These are phyloP conservation scores for Acleris laterana DNA, from an alignment of 2,888 invertebrate species.

Conservation along the genomic window DNA sequence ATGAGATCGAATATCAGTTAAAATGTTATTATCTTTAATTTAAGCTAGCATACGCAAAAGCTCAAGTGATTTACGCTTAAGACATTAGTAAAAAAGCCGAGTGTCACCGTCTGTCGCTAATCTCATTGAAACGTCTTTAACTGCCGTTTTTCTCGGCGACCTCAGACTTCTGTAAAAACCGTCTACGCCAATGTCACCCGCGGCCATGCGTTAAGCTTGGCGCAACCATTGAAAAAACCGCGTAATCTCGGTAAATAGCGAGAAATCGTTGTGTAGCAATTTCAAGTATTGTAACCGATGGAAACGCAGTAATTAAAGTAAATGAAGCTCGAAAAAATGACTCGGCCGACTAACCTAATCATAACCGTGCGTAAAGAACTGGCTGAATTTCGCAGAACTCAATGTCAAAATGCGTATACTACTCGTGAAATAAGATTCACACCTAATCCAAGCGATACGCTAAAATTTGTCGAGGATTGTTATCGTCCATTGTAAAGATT, in stretches of 20 bases:
- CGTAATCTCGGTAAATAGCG: conserved; percentile 81
- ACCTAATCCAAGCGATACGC: too few relatives aligned
- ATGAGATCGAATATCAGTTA: too few relatives aligned
- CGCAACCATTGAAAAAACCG: conserved; percentile 76
- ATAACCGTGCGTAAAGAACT: not conserved
- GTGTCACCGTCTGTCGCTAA: conserved; percentile 17
- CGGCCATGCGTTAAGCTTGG: conserved; percentile 77
- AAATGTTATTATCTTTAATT: too few relatives aligned
- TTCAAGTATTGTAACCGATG: conserved; percentile 31
- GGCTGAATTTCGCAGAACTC: not conserved
- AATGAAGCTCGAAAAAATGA: conserved; percentile 17
- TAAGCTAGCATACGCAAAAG: too few relatives aligned
- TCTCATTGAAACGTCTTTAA: conserved; percentile 33
- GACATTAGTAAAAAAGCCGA: conserved; percentile 2
- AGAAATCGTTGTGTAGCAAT: conserved; percentile 62
- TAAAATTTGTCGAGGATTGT: too few relatives aligned
- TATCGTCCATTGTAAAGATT: too few relatives aligned
- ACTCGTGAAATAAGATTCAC: too few relatives aligned
- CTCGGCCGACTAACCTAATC: conserved; percentile 2
- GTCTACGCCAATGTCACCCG: conserved; percentile 72
- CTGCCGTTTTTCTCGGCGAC: conserved; percentile 56
- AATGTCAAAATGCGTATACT: too few relatives aligned
- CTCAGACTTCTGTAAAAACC: conserved; percentile 71
- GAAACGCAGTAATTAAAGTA: conserved; percentile 30
- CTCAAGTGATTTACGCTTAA: not conserved